Percentiles rank a stretch among this genome's conserved stretches.
phyloP scores from a whole-genome alignment of 1,140 invertebrate genomes.

The Hylaeus volcanicus region DNA sequence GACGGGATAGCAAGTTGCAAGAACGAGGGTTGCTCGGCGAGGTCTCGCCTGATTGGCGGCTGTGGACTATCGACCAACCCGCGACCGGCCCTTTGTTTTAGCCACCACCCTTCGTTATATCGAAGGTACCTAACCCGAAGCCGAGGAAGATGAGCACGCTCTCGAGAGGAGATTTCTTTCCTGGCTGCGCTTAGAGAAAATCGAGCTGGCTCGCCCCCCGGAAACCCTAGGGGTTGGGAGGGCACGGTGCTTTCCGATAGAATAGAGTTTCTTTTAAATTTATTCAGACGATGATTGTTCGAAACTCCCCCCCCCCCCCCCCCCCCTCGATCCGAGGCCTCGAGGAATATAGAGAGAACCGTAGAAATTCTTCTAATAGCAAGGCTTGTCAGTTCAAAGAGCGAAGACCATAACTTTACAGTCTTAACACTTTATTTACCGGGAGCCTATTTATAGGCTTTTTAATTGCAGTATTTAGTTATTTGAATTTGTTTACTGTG shows the following conservation, averaged over 20 bases:
- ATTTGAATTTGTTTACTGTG: too few species aligned
- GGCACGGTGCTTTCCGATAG: neutral
- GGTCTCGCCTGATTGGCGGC: constrained; percentile 78
- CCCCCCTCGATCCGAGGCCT: too few species aligned
- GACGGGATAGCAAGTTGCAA: constrained; percentile 68
- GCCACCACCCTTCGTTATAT: constrained; percentile 73
- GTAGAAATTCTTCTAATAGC: too few species aligned
- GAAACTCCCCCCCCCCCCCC: too few species aligned
- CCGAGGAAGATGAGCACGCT: constrained; percentile 55
- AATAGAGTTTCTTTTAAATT: neutral
- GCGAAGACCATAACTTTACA: too few species aligned
- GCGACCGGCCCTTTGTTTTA: constrained; percentile 78
- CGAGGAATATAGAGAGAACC: too few species aligned
- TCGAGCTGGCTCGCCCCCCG: neutral
- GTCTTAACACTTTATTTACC: too few species aligned
- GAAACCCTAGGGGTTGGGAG: too few species aligned
- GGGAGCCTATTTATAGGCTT: too few species aligned
- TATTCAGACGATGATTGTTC: neutral
- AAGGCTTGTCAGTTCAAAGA: too few species aligned
- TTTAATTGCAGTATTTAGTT: too few species aligned
- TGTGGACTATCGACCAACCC: constrained; percentile 79
- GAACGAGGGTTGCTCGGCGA: constrained; percentile 70
- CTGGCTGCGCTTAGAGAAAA: constrained; percentile 40
- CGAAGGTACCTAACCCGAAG: constrained; percentile 60
- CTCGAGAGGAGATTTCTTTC: constrained; percentile 51